phyloP scores from a whole-genome alignment of 1,140 invertebrate genomes.

The Bombus sylvicola region DNA sequence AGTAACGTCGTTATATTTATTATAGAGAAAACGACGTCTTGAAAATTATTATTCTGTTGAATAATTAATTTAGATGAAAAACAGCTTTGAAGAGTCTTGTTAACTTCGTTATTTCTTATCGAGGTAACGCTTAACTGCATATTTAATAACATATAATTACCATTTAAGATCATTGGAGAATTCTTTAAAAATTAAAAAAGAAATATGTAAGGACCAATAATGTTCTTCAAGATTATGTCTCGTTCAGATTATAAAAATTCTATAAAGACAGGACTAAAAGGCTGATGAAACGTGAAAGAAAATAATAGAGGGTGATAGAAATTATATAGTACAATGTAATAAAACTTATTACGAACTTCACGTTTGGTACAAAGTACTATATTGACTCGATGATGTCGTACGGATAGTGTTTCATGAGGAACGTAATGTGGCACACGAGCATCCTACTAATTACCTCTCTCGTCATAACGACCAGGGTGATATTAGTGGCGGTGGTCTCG shows the following conservation, averaged over 20 bases:
- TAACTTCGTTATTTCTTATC: no score
- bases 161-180: no score
- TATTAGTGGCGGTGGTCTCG: constrained; percentile 91
- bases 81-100: no score
- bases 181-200: no score
- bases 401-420: background rate
- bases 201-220: no score
- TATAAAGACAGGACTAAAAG: background rate
- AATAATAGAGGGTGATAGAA: background rate
- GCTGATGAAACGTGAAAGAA: background rate
- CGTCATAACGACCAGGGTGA: constrained; percentile 94
- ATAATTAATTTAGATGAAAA: background rate
- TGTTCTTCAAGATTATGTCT: background rate
- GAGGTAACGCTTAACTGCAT: no score
- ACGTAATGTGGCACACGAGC: background rate
- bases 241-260: background rate
- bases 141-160: no score
- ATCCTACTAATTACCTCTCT: constrained; percentile 87
- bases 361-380: background rate
- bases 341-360: background rate
- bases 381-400: background rate
- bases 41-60: background rate
- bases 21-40: background rate
- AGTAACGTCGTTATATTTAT: background rate
- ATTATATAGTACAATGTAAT: background rate